phyloP scores from a whole-genome alignment of 2,888 invertebrate species.

The Idaea biselata region DNA sequence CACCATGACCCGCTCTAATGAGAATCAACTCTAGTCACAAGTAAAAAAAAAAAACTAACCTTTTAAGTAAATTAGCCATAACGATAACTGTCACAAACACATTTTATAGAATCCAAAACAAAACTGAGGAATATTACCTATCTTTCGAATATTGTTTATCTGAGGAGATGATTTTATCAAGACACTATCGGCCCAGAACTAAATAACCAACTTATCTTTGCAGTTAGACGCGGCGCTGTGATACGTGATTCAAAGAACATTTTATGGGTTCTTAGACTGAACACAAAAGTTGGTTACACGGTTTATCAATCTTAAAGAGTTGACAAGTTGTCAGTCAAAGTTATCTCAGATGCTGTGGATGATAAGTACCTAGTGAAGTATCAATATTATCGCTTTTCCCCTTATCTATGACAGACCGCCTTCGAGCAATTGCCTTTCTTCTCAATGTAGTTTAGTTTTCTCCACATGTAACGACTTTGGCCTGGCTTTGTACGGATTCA shows the following conservation, averaged over 20 bases:
- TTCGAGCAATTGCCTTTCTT: not conserved
- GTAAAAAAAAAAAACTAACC: conserved; percentile 38
- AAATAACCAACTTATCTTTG: not conserved
- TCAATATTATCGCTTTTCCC: not conserved
- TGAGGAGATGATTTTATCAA: not conserved
- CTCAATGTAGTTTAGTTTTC: not conserved
- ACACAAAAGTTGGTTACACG: not conserved
- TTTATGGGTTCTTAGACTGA: not conserved
- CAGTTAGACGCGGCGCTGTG: not conserved
- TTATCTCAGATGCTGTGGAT: not conserved
- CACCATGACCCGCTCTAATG: too few species aligned
- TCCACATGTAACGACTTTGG: not conserved
- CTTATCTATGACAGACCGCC: not conserved
- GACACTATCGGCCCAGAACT: not conserved
- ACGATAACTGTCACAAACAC: conserved; percentile 8
- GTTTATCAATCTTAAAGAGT: not conserved
- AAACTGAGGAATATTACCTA: conserved; percentile 18
- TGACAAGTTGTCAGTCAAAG: not conserved
- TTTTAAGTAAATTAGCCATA: conserved; percentile 60
- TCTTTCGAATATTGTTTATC: not conserved
- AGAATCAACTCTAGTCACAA: too few species aligned
- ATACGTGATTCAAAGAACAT: not conserved
- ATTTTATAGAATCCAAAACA: conserved; percentile 12
- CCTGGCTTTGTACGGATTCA: too few species aligned
- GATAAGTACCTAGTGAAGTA: not conserved